Evolutionary conservation across 2,888 invertebrate species (phyloP).

Genomic region (Cryptocheilus praepositus): DNA sequence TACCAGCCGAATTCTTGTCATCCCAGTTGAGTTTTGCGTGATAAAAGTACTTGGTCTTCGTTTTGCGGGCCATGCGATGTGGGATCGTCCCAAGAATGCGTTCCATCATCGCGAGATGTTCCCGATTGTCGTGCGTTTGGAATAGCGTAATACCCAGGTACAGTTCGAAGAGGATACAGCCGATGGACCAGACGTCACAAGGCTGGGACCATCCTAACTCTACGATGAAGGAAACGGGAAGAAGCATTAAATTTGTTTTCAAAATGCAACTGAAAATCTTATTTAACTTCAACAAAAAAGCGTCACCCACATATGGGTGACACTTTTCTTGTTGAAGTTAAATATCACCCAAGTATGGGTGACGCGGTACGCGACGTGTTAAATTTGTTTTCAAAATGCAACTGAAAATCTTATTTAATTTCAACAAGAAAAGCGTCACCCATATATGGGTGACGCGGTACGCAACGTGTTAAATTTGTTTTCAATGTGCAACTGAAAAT

Average conservation of each 20-base stretch:
- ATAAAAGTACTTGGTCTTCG: slow-evolving; percentile 98
- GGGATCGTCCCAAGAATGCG: slow-evolving; percentile 97
- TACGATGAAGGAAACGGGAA: slow-evolving; percentile 73
- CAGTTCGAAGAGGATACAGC: slow-evolving; percentile 99
- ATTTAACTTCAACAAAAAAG: no score
- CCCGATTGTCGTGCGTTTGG: slow-evolving; percentile 99
- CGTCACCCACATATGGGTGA: no score
- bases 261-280: no score
- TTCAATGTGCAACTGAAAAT: not conserved
- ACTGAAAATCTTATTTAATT: no score
- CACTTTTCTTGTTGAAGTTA: no score
- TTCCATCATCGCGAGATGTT: slow-evolving; percentile 99
- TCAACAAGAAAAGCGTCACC: no score
- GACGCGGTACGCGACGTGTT: no score
- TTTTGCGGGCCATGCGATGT: slow-evolving; percentile 92
- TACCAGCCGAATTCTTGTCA: slow-evolving; percentile 95
- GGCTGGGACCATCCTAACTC: slow-evolving; percentile 99
- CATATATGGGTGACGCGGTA: no score
- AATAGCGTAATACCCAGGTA: slow-evolving; percentile 98
- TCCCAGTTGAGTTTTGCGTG: slow-evolving; percentile 99
- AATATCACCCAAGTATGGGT: no score
- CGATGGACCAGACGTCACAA: slow-evolving; percentile 99
- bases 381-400: no score
- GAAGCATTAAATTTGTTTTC: slow-evolving; percentile 4
- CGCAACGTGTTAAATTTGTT: no score